Evolutionary conservation across 2,888 invertebrate genomes (phyloP), one percentile per base, ranked within the genome.

Genomic region (Linyphia triangularis): DNA sequence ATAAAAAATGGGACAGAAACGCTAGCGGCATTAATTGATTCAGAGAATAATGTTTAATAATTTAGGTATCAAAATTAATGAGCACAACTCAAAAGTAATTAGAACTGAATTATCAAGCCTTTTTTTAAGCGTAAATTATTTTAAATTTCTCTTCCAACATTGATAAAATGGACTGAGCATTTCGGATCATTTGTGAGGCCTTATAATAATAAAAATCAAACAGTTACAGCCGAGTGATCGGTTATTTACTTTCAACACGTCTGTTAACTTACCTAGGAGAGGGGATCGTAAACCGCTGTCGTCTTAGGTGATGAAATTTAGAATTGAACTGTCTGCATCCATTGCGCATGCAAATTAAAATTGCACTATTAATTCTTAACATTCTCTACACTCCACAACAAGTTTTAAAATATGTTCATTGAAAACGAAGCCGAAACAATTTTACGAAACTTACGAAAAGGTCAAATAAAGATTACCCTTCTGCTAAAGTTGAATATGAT

Each of bases 381-480:
- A 85, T 85, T 79, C n/a, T 84, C 28, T 43, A 28, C 16, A n/a
- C n/a, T 57, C 7, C 51, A 30, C 16, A 43, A 40, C 24, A 22
- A 40, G 28, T 73, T 30, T 37, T 77, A 77, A 28, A 81, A 70
- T 19, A 70, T 22, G 22, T 28, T 40, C 70, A 81, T 81, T 26
- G 70, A 59, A 69, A 57, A 30, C n/a, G 9, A 37, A 24, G 30
- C 10, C 33, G 37, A 69, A 69, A 69, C 22, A 22, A 28, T 13
- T n/a, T n/a, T n/a, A n/a, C n/a, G n/a, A n/a, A n/a, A n/a, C n/a
- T 75, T 3, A 10, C 26, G 26, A 72, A 33, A 79, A 85, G 85
- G 85, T 85, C 85, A 85, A 85, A 83, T 6, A 33, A 24, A 24
- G 24, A 85, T 61, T 78, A 85, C 59, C 77, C 85, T 85, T 85